Base-by-base conservation (phyloP, 2,888 invertebrate species). In the Andrena minutula region DNA sequence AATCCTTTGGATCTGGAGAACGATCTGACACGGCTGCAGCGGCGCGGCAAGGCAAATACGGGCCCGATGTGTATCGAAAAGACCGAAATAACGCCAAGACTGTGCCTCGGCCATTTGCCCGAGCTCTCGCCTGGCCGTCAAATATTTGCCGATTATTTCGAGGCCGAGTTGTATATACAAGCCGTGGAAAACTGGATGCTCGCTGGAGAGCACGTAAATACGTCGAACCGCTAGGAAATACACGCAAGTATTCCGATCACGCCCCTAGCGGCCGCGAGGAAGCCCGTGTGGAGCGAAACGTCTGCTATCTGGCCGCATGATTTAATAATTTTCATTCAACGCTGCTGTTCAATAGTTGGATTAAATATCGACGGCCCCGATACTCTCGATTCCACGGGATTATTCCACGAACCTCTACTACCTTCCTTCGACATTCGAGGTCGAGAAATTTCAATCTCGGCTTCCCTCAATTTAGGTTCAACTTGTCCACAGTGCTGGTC, bases 1-100 rank as follows among this genome's bases (percentile, higher is more conserved):
- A 86, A 86, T 85, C 82, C 84, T 80, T 82, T 79, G 80, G 80
- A 84, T 78, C 82, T 85, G 61, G 75, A 78, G 74, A 75, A 74
- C 74, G 77, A 75, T 83, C 69, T 63, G 76, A 70, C 58, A 51
- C 74, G 71, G 64, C 58, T 77, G 56, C 51, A 30, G 61, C 70
- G n/a, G 16, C 71, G 56, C 10, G 83, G 80, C 58, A 69, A 58
- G 58, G 73, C 68, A 80, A 85, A 78, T 66, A 78, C 30, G 7
- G 60, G 69, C 10, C 12, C 60, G 70, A 28, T 64, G 69, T 71
- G 69, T 82, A 78, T 78, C 74, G 82, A 56, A 79, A 70, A 75
- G 83, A 60, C 70, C 60, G 72, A 75, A 82, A 82, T 78, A 82
- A 83, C 75, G 56, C 32, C 66, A 35, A 49, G n/a, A 20, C 26